phyloP scores from a whole-genome alignment of 1,140 invertebrate species.

The Macrobrachium nipponense region DNA sequence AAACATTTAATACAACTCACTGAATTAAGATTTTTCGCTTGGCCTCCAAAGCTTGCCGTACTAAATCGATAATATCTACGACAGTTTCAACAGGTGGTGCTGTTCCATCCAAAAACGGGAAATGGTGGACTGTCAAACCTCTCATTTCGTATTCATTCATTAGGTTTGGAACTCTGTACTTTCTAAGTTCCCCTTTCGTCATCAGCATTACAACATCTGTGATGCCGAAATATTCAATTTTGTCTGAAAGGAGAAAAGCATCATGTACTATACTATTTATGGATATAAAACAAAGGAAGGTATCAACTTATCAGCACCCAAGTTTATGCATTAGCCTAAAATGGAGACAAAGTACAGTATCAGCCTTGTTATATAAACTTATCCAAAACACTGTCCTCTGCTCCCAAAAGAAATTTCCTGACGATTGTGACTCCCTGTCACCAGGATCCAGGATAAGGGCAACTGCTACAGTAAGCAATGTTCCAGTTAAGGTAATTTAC shows the following conservation, averaged over 20 bases:
- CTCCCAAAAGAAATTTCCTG: no score
- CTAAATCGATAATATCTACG: slow-evolving; percentile 49
- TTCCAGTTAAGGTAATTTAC: no score
- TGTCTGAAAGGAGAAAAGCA: slow-evolving; percentile 39
- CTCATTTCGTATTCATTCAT: slow-evolving; percentile 48
- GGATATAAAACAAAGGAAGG: neutral
- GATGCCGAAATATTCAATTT: slow-evolving; percentile 40
- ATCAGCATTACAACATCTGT: slow-evolving; percentile 53
- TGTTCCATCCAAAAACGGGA: slow-evolving; percentile 49
- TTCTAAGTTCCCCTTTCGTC: slow-evolving; percentile 54
- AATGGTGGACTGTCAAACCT: slow-evolving; percentile 45
- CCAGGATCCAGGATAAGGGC: no score
- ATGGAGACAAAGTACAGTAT: no score
- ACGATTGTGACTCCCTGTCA: no score
- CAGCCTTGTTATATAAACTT: no score
- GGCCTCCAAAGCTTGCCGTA: slow-evolving; percentile 36
- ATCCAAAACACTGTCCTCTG: no score
- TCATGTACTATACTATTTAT: neutral
- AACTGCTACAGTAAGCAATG: no score
- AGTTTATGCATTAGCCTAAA: no score
- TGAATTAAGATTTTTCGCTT: slow-evolving; percentile 51
- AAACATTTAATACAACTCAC: slow-evolving; percentile 25
- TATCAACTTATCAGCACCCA: neutral
- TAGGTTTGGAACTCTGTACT: slow-evolving; percentile 57
- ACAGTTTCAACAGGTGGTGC: slow-evolving; percentile 54